A percentile compares a stretch with the other conserved stretches of the same genome.
phyloP scores from a whole-genome alignment of 1,140 invertebrate species.

The Cylas formicarius region DNA sequence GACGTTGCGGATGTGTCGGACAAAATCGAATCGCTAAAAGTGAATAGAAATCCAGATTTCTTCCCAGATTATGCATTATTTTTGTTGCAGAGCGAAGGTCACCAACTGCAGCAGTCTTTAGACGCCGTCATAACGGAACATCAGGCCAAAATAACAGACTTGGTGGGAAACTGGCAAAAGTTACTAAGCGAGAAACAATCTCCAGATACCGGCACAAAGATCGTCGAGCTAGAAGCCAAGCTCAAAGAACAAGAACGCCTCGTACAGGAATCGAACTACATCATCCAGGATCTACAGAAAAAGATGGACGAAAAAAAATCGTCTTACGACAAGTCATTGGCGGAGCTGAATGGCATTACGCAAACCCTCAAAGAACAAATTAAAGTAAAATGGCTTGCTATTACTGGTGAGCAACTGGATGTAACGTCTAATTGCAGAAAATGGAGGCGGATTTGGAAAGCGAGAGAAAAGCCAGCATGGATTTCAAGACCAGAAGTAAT shows the following conservation, averaged over 20 bases:
- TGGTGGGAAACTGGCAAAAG: slow-evolving; percentile 28
- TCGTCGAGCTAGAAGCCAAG: slow-evolving; percentile 23
- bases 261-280: slow-evolving; percentile 19
- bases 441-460: slow-evolving; percentile 31
- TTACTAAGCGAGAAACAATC: slow-evolving; percentile 20
- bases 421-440: slow-evolving; percentile 26
- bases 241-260: slow-evolving; percentile 27
- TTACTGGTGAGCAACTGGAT: not conserved
- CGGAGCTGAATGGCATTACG: slow-evolving; percentile 25
- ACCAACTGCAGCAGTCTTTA: slow-evolving; percentile 23
- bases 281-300: slow-evolving; percentile 24
- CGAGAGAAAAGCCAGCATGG: slow-evolving; percentile 27
- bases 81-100: slow-evolving; percentile 18
- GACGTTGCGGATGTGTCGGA: slow-evolving; percentile 20
- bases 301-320: slow-evolving; percentile 27
- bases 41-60: not conserved
- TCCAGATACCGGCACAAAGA: slow-evolving; percentile 13
- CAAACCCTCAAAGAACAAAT: slow-evolving; percentile 28
- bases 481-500: slow-evolving; percentile 23
- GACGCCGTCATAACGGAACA: slow-evolving; percentile 23
- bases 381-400: slow-evolving; percentile 14
- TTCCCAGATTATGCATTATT: not conserved
- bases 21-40: slow-evolving; percentile 27
- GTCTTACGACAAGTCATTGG: slow-evolving; percentile 22
- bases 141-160: slow-evolving; percentile 26